phyloP scores from a whole-genome alignment of 1,140 invertebrate genomes.

The Pseudobourletiella spinata region DNA sequence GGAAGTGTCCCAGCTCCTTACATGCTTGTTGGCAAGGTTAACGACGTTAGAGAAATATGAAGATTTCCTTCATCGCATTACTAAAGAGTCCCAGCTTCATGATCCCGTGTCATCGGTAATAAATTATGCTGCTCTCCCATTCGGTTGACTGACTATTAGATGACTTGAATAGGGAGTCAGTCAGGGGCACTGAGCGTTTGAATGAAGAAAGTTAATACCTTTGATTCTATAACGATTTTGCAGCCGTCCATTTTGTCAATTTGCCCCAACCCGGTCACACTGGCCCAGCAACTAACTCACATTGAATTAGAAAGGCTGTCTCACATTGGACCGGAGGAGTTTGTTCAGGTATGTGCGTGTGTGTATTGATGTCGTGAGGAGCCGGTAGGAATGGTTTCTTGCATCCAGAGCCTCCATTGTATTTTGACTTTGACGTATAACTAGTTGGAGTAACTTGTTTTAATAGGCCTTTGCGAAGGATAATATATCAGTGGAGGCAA shows the following conservation, averaged over 20 bases:
- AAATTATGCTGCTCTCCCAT: constrained; percentile 18
- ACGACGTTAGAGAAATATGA: constrained; percentile 44
- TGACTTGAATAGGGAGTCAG: too few relatives aligned
- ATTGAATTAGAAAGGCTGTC: constrained; percentile 87
- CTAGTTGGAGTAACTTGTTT: too few relatives aligned
- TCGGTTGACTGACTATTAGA: too few relatives aligned
- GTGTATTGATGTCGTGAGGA: too few relatives aligned
- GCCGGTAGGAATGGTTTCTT: too few relatives aligned
- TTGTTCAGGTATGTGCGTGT: constrained; percentile 76
- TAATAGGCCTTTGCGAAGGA: constrained; percentile 88
- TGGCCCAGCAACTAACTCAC: constrained; percentile 88
- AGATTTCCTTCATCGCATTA: constrained; percentile 52
- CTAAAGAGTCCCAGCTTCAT: constrained; percentile 42
- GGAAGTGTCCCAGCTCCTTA: constrained; percentile 43
- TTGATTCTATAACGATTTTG: constrained; percentile 5
- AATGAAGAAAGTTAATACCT: too few relatives aligned
- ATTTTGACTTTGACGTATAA: too few relatives aligned
- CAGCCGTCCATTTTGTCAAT: constrained; percentile 40
- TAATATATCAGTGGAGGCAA: constrained; percentile 55
- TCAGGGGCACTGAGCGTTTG: too few relatives aligned
- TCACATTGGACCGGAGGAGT: constrained; percentile 92
- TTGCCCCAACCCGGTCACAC: constrained; percentile 65
- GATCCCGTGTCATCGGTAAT: constrained; percentile 48
- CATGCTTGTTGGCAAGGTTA: constrained; percentile 44
- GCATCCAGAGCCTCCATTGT: neutral